Base-by-base conservation (phyloP, 2,797 vertebrate genomes). In the Salmo trutta region DNA sequence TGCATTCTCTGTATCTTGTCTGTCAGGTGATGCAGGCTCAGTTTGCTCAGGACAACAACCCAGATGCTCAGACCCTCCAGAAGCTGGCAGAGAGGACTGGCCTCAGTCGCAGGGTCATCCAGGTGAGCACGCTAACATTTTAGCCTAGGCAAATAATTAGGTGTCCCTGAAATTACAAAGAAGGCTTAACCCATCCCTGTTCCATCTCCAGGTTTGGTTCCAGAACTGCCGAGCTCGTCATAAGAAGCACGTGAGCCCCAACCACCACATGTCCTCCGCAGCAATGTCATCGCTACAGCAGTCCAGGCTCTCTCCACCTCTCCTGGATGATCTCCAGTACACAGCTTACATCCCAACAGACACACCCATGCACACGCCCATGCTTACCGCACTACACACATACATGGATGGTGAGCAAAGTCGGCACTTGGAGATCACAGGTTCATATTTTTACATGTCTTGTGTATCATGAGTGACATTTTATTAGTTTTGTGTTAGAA, bases 221-320 rank as follows among this genome's bases (percentile, higher is more conserved):
- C 98, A 99, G 85, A 99, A 99, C 84, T 99, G 98, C 84, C 92
- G 98, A 90, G 97, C 98, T 5, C 97, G 98, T 84, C 98, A 99
- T 73, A 99, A 99, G 94, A 99, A 99, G 84, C 97, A 99, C 0
- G 93, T 97, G 79, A 94, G 93, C 74, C 96, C 97, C 29, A 95
- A 94, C 71, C 94, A 94, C 78, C 94, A 94, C 78, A 90, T 93
- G 8, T 81, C 90, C 21, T 81, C 87, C 2, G 21, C 94, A 69
- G 92, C 96, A 7, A 94, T 97, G 88, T 93, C 95, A 0, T 93
- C 95, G 3, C 91, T 96, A 7, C 93, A 94, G 69, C 91, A 96
- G 41, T 93, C 94, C 85, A 94, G 95, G 78, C 91, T 98, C 85
- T 95, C 96, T 29, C 95, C 96, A 10, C 89, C 92, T 8, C 69